Evolutionary conservation across 2,797 vertebrate species (phyloP), one percentile per base, ranked within the genome.

Genomic region (Lutjanus argentimaculatus): DNA sequence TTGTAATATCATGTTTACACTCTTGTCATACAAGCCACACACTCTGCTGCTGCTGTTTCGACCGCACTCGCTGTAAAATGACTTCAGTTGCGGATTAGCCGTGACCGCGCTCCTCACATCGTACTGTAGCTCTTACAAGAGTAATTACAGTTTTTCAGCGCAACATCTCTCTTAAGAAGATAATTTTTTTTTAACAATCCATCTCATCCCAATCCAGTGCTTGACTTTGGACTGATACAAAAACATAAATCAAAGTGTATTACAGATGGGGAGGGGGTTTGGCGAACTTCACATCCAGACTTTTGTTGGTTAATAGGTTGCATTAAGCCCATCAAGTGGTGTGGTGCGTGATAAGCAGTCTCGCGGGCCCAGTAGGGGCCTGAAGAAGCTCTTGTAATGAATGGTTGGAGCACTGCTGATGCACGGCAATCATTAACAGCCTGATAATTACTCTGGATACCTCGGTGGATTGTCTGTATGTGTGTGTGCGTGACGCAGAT

Each of bases 401-500:
- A 97, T 88, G 89, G 95, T 89, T 93, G 96, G 92, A 96, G 93
- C 91, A 89, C 92, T 96, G 96, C 95, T 95, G 95, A 94, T 90
- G 87, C 96, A 94, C 92, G 82, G 92, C 93, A 93, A 95, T 97
- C 97, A 97, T 97, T 97, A 98, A 96, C 95, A 95, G 95, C 92
- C 6, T 86, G 89, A 96, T 98, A 98, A 98, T 98, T 98, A 97
- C 93, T 93, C 96, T 94, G 96, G 96, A 96, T 96, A 96, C 96
- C 95, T 96, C 94, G 72, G 89, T 88, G 89, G 86, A 80, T 91
- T 92, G 90, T 78, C 78, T 70, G 67, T 12, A 22, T 67, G 79
- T 63, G 79, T 80, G 86, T 79, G 83, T 80, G 79, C 1, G 70
- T 68, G 90, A 85, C 6, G 85, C 83, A 91, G 89, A 93, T 93